A percentile compares a stretch with the other conserved stretches of the same genome.
Conservation (phyloP, 1,140 invertebrate genomes). For the Episyrphus balteatus region DNA sequence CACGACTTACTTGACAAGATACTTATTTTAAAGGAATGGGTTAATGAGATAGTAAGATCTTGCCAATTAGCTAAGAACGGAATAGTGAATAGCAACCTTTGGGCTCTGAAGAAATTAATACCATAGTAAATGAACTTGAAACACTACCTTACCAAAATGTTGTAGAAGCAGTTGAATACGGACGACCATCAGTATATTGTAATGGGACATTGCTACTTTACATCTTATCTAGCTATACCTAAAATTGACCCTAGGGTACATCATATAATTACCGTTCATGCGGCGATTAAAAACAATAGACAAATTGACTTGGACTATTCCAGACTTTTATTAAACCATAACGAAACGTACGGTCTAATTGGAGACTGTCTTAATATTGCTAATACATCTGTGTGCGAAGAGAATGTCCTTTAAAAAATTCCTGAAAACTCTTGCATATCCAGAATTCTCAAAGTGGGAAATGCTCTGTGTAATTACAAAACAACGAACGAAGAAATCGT, state of each 20-base stretch:
- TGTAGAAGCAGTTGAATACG: not conserved
- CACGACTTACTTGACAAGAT: too few relatives aligned
- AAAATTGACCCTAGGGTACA: not conserved
- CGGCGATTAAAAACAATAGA: not conserved
- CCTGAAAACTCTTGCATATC: not conserved
- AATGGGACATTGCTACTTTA: not conserved
- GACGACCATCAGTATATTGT: not conserved
- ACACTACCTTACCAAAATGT: not conserved
- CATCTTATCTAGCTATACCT: not conserved
- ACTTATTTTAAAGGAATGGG: too few relatives aligned
- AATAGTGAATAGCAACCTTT: not conserved
- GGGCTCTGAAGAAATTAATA: not conserved
- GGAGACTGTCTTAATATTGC: not conserved
- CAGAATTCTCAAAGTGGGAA: not conserved
- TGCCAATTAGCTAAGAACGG: not conserved
- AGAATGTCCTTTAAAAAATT: not conserved
- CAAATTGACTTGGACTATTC: not conserved
- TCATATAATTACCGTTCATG: not conserved
- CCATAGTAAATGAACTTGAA: not conserved
- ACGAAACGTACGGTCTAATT: too few relatives aligned
- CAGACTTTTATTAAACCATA: not conserved
- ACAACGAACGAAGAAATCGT: not conserved
- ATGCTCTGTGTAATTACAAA: not conserved
- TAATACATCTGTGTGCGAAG: not conserved
- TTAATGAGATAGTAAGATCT: not conserved